A percentile compares a stretch with the other conserved stretches of the same genome.
phyloP scores from a whole-genome alignment of 2,888 invertebrate genomes.

The Maniola hyperantus region DNA sequence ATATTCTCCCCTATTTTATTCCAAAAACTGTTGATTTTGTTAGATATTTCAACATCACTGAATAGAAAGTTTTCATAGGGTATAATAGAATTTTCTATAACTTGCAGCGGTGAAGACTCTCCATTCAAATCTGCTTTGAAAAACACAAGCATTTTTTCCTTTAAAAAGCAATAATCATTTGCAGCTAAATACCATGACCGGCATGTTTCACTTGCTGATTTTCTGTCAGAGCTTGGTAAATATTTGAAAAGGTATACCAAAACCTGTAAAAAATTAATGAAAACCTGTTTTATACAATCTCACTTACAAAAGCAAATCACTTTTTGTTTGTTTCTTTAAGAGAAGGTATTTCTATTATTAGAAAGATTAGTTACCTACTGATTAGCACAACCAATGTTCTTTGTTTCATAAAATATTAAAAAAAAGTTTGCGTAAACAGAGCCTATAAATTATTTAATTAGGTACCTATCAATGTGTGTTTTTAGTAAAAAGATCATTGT shows the following conservation, averaged over 20 bases:
- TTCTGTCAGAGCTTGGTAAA: conserved; percentile 85
- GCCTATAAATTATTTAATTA: too few species aligned
- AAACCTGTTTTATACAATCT: background rate
- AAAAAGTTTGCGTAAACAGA: background rate
- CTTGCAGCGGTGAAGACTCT: conserved; percentile 61
- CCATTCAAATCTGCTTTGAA: conserved; percentile 70
- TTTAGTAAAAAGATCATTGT: too few species aligned
- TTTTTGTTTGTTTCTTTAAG: background rate
- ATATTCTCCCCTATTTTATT: conserved; percentile 82
- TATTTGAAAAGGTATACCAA: conserved; percentile 85
- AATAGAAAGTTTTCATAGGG: conserved; percentile 78
- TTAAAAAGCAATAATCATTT: conserved; percentile 82
- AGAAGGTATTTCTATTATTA: background rate
- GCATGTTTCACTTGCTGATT: conserved; percentile 85
- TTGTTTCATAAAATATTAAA: background rate
- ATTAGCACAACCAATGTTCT: too few species aligned
- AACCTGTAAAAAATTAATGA: conserved; percentile 73
- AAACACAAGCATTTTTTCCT: conserved; percentile 77
- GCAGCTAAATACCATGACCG: conserved; percentile 86
- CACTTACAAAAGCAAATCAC: background rate
- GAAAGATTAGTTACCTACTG: background rate
- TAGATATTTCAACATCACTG: conserved; percentile 80
- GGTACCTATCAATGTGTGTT: too few species aligned
- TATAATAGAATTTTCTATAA: conserved; percentile 68
- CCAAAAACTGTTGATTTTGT: conserved; percentile 80